These are phyloP conservation scores for Tethya wilhelma DNA, from an alignment of 37 sponge, comb jelly and placozoan genomes.

Conservation along the genomic window DNA sequence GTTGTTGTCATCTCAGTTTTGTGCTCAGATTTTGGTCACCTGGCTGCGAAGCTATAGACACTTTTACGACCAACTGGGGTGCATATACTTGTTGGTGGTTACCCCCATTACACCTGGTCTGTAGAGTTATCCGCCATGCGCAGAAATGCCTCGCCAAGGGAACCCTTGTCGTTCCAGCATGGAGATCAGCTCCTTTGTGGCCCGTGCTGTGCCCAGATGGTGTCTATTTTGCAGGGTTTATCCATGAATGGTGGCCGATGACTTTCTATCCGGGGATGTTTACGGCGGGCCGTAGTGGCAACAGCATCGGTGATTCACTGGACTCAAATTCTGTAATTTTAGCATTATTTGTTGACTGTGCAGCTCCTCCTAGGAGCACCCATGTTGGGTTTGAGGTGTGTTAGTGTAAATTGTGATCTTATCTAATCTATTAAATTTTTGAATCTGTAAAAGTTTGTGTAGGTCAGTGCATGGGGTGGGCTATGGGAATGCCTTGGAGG, in stretches of 20 bases:
- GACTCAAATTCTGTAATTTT: neutral
- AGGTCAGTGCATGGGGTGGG: too few species aligned
- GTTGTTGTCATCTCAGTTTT: too few species aligned
- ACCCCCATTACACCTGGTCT: neutral
- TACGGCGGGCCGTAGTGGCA: neutral
- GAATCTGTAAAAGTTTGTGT: too few species aligned
- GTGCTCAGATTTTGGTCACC: neutral
- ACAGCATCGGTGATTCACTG: neutral
- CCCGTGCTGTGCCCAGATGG: neutral
- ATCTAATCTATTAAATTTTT: too few species aligned
- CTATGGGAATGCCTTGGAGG: neutral
- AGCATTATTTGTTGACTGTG: neutral
- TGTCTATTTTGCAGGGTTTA: neutral
- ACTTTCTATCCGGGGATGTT: neutral
- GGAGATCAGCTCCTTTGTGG: neutral
- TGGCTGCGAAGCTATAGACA: neutral
- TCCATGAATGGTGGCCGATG: neutral
- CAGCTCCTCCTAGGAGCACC: neutral
- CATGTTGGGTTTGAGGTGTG: neutral
- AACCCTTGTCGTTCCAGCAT: neutral
- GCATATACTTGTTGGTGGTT: neutral
- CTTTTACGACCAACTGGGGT: neutral
- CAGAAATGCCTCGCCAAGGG: neutral
- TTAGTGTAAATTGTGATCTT: too few species aligned
- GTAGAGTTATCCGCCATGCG: neutral